Conservation (phyloP, 1,140 invertebrate genomes). For the Mercenaria mercenaria region DNA sequence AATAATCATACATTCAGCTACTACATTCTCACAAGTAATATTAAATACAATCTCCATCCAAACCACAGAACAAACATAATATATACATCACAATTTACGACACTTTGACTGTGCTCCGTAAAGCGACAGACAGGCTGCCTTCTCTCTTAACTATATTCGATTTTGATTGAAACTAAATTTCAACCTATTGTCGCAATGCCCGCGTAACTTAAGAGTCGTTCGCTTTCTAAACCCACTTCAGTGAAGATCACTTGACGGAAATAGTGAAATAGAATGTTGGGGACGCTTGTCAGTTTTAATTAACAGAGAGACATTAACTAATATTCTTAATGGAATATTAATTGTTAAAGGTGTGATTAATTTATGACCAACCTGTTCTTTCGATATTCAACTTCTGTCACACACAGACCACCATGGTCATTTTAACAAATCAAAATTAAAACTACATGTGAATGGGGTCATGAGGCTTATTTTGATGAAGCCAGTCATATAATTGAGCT, state of each 20-base stretch:
- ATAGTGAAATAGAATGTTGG: neutral
- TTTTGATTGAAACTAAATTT: neutral
- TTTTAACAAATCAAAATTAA: no score
- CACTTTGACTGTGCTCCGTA: no score
- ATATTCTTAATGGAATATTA: neutral
- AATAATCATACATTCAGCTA: no score
- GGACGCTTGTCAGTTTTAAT: neutral
- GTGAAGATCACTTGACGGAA: neutral
- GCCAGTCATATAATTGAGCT: no score
- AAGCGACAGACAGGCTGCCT: neutral
- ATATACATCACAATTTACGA: no score
- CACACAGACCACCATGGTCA: neutral
- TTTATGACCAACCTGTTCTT: neutral
- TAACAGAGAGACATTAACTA: constrained; percentile 3
- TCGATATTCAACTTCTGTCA: neutral
- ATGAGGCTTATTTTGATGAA: no score
- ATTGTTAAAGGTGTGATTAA: neutral
- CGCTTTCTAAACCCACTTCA: neutral
- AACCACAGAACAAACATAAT: no score
- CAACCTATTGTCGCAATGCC: neutral
- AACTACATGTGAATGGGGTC: no score
- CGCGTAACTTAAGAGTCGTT: neutral
- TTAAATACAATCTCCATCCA: no score
- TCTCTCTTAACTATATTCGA: neutral
- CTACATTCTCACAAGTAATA: no score